Evolutionary conservation across 2,113 vertebrate genomes (phyloP), one percentile per base, ranked within the genome.

Genomic region (Myotis lucifugus): DNA sequence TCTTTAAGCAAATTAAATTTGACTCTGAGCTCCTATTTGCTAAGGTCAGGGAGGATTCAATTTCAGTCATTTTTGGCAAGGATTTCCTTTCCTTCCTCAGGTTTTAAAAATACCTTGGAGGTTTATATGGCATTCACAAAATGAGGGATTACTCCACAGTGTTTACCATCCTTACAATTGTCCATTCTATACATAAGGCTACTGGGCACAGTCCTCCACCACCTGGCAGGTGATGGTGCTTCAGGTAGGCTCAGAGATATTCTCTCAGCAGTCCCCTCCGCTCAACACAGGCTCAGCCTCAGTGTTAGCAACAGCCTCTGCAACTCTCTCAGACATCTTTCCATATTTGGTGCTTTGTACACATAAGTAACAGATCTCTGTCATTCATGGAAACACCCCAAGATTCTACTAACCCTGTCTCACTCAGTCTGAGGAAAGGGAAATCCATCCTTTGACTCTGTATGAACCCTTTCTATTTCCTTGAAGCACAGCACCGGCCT

Each of bases 1-100:
- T 40, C 66, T 69, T 89, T 84, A 66, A 89, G 8, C n/a, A 67
- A 59, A 90, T 77, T 94, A 92, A 90, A 91, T 89, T 93, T 94
- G 48, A n/a, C 25, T 91, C 66, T 84, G 84, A 56, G 48, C 12
- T 17, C 21, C 14, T 42, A 86, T 27, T 72, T 78, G 46, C 21
- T 77, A 78, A n/a, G 32, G 4, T 14, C 29, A 69, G 32, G 46
- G 14, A 76, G n/a, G 37, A 77, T 87, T 91, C 66, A n/a, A 59
- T 46, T 82, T 74, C 34, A 78, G 67, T 94, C 40, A 70, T 29
- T 67, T 93, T 61, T 54, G 12, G 93, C 23, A 17, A 10, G 21
- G 27, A 59, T 84, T 93, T 95, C 21, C 34, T 87, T 97, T 69
- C 34, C 25, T 91, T 56, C 19, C 37, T 87, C 21, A 6, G 12